These are phyloP conservation scores for Drosophila borborema DNA, from an alignment of 2,888 invertebrate species.

Conservation along the genomic window DNA sequence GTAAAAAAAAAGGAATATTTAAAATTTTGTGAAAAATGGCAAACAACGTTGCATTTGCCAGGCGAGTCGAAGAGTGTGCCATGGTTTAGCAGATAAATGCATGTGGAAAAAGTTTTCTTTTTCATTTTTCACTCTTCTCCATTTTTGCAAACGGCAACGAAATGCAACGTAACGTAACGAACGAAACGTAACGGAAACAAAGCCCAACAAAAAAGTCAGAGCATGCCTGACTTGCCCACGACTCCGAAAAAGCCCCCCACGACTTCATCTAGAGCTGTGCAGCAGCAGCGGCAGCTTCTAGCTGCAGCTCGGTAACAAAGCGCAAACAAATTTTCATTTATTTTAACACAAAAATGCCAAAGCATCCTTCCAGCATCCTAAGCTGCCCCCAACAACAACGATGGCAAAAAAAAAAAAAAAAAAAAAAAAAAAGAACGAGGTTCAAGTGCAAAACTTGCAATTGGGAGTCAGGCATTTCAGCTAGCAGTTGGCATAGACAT, in stretches of 20 bases:
- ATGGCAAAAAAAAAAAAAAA: background rate
- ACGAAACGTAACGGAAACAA: constrained; percentile 57
- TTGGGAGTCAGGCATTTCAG: constrained; percentile 76
- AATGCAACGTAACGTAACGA: constrained; percentile 62
- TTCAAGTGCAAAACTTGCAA: constrained; percentile 76
- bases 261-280: constrained; percentile 6
- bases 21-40: constrained; percentile 71
- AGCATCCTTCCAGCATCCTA: constrained; percentile 66
- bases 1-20: constrained; percentile 66
- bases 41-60: constrained; percentile 60
- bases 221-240: constrained; percentile 57
- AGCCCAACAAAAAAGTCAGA: constrained; percentile 46
- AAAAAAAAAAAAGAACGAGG: constrained; percentile 36
- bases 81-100: constrained; percentile 74
- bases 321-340: constrained; percentile 80
- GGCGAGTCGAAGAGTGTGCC: constrained; percentile 51
- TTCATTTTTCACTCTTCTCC: background rate
- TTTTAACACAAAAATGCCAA: constrained; percentile 81
- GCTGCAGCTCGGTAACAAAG: constrained; percentile 65
- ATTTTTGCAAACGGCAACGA: constrained; percentile 36
- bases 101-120: constrained; percentile 61
- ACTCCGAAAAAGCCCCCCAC: constrained; percentile 13
- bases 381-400: constrained; percentile 34
- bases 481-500: constrained; percentile 40
- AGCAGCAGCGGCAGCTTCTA: constrained; percentile 5